Percentiles rank a stretch among this genome's conserved stretches.
These are phyloP conservation scores for Stratiomys singularior DNA, from an alignment of 2,888 invertebrate genomes.

Conservation along the genomic window DNA sequence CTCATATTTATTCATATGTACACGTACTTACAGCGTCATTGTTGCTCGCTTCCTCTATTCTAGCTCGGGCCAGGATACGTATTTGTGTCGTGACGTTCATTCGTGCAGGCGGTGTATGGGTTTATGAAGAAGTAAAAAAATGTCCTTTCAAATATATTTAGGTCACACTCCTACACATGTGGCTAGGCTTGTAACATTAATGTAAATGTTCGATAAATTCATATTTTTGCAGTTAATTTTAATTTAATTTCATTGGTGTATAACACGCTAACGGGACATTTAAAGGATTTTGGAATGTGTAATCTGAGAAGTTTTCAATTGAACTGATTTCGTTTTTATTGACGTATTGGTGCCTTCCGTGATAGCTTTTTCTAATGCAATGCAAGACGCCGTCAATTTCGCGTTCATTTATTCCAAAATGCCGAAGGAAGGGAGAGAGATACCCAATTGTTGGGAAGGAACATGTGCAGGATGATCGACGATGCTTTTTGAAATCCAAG, in stretches of 20 bases:
- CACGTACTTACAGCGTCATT: background rate
- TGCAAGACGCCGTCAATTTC: too few species aligned
- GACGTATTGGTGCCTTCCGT: too few species aligned
- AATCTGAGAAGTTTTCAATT: too few species aligned
- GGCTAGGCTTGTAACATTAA: background rate
- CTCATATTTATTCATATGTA: too few species aligned
- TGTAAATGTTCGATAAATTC: background rate
- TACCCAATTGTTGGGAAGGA: too few species aligned
- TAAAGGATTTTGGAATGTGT: too few species aligned
- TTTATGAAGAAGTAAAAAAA: background rate
- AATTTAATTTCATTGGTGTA: background rate
- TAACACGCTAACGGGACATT: background rate
- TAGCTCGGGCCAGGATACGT: background rate
- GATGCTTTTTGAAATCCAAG: too few species aligned
- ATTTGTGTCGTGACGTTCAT: background rate
- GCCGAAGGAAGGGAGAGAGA: too few species aligned
- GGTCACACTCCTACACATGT: background rate
- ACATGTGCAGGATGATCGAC: too few species aligned
- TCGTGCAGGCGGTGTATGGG: background rate
- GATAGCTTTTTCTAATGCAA: too few species aligned
- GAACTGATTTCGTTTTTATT: too few species aligned
- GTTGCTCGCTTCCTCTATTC: background rate
- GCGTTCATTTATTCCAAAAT: too few species aligned
- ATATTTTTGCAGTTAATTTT: background rate
- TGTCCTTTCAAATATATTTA: background rate